Evolutionary conservation across 2,113 vertebrate genomes (phyloP).

Genomic region (Ascaphus truei): DNA sequence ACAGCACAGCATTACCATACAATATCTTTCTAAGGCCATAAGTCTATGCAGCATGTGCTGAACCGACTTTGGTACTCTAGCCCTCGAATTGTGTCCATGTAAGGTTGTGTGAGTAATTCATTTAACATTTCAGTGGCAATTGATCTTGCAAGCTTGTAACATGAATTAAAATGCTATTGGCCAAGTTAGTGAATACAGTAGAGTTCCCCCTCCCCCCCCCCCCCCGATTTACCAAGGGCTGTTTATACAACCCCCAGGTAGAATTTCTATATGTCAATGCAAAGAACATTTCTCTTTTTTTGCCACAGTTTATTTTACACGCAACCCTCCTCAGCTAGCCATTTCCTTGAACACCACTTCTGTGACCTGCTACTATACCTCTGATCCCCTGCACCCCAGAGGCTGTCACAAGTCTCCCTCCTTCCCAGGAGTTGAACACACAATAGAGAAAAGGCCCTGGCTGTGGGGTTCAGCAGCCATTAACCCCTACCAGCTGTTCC

Average conservation of each 20-base stretch:
- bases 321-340: slow-evolving; percentile 52
- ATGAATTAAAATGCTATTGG: slow-evolving; percentile 61
- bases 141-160: slow-evolving; percentile 53
- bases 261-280: slow-evolving; percentile 5
- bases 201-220: slow-evolving; percentile 47
- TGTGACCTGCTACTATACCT: slow-evolving; percentile 88
- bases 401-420: slow-evolving; percentile 97
- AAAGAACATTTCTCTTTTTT: slow-evolving; percentile 12
- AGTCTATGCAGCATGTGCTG: slow-evolving; percentile 4
- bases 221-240: slow-evolving; percentile 32
- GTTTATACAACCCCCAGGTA: slow-evolving; percentile 44
- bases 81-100: slow-evolving; percentile 55
- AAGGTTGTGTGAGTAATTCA: slow-evolving; percentile 60
- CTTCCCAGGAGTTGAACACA: slow-evolving; percentile 99
- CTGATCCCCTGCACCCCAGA: slow-evolving; percentile 91
- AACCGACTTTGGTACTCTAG: background rate
- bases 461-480: slow-evolving; percentile 99
- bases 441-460: slow-evolving; percentile 99
- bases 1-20: too few relatives aligned
- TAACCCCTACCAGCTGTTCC: slow-evolving; percentile 99
- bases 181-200: slow-evolving; percentile 54
- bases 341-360: slow-evolving; percentile 61
- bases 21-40: slow-evolving; percentile 25
- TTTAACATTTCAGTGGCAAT: slow-evolving; percentile 45
- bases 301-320: slow-evolving; percentile 52